These are phyloP conservation scores for Caenorhabditis becei DNA, from an alignment of 2,888 invertebrate species.

Conservation along the genomic window DNA sequence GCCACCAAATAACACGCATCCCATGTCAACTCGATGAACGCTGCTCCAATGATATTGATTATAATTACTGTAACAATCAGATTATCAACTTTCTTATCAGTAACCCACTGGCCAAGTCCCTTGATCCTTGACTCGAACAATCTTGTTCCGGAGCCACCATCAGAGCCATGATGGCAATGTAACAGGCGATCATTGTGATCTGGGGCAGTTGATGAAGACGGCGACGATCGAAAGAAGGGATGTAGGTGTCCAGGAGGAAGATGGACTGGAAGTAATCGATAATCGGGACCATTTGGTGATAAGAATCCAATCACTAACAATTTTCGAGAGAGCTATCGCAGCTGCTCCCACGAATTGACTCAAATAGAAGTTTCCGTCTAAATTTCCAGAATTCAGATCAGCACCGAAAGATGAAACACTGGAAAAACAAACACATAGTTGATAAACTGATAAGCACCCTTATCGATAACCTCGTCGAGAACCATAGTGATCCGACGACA, in stretches of 20 bases:
- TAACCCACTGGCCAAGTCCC: constrained; percentile 65
- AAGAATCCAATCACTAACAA: constrained; percentile 64
- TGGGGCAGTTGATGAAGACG: constrained; percentile 78
- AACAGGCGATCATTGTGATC: constrained; percentile 75
- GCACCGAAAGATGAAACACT: constrained; percentile 68
- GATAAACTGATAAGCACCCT: no score
- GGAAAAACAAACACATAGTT: no score
- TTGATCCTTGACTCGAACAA: constrained; percentile 55
- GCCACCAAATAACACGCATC: constrained; percentile 79
- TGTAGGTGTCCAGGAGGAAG: constrained; percentile 73
- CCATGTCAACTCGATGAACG: constrained; percentile 80
- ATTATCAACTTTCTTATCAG: not conserved
- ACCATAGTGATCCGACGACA: constrained; percentile 67
- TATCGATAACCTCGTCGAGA: constrained; percentile 59
- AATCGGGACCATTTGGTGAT: not conserved
- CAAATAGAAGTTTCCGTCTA: constrained; percentile 69
- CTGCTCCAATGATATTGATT: constrained; percentile 76
- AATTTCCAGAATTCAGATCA: constrained; percentile 71
- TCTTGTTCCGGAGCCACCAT: constrained; percentile 65
- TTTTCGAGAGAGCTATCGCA: constrained; percentile 68
- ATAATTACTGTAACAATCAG: constrained; percentile 70
- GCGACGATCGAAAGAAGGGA: constrained; percentile 75
- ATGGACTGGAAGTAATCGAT: constrained; percentile 68
- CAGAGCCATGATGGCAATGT: constrained; percentile 70
- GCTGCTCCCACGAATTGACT: constrained; percentile 67